A percentile compares a stretch with the other conserved stretches of the same genome.
Conservation (phyloP, 1,140 invertebrate species). For the Conopomorpha cramerella region DNA sequence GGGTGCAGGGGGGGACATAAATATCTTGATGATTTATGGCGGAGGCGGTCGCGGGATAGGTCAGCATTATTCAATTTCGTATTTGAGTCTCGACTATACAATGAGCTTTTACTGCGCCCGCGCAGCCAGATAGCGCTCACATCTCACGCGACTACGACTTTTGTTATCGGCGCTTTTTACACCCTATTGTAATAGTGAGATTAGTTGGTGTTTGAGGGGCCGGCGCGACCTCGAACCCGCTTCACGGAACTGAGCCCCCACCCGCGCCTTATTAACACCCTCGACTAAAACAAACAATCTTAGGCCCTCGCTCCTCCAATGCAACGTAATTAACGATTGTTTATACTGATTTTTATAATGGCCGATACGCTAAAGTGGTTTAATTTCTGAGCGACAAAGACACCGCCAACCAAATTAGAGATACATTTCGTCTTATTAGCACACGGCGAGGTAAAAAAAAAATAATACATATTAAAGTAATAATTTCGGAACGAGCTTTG, state of each 20-base stretch:
- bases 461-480: too few relatives aligned
- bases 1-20: conserved; percentile 51
- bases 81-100: conserved; percentile 56
- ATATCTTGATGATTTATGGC: conserved; percentile 58
- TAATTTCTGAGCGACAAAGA: conserved; percentile 56
- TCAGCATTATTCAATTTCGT: conserved; percentile 61
- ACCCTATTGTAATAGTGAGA: conserved; percentile 26
- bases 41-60: conserved; percentile 57
- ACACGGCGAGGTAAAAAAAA: too few relatives aligned
- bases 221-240: neutral
- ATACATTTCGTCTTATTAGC: conserved; percentile 57
- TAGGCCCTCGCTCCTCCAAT: conserved; percentile 34
- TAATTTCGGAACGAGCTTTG: conserved; percentile 37
- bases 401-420: conserved; percentile 53
- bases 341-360: conserved; percentile 48
- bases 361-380: conserved; percentile 54
- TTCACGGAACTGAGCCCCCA: neutral
- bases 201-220: conserved; percentile 20
- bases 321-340: conserved; percentile 54
- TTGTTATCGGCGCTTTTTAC: conserved; percentile 37
- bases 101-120: conserved; percentile 52
- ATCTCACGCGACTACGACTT: conserved; percentile 22
- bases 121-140: conserved; percentile 38
- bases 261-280: too few relatives aligned
- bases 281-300: conserved; percentile 22